Conservation (phyloP, 1,140 invertebrate species). For the Episyrphus balteatus region DNA sequence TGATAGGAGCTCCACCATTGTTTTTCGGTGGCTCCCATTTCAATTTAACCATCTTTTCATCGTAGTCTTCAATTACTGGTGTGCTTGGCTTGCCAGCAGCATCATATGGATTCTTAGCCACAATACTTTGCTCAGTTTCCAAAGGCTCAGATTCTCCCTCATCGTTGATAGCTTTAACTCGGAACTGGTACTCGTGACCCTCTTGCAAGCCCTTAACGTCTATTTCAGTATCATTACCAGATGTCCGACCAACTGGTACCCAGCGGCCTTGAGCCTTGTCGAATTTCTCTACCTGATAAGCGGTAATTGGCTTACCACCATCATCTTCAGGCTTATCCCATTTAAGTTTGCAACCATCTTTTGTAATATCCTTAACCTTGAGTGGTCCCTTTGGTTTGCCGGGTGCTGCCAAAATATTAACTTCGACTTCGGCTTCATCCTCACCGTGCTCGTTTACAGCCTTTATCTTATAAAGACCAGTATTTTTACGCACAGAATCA, state of each 20-base stretch:
- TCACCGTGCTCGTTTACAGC: slow-evolving; percentile 86
- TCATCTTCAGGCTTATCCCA: slow-evolving; percentile 98
- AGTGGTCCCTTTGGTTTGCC: slow-evolving; percentile 81
- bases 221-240: slow-evolving; percentile 66
- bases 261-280: slow-evolving; percentile 88
- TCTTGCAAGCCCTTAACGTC: slow-evolving; percentile 85
- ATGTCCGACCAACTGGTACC: slow-evolving; percentile 78
- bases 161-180: slow-evolving; percentile 95
- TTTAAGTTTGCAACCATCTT: slow-evolving; percentile 72
- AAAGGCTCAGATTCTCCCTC: slow-evolving; percentile 95
- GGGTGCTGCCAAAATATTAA: slow-evolving; percentile 77
- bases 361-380: slow-evolving; percentile 87
- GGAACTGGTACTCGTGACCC: slow-evolving; percentile 92
- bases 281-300: slow-evolving; percentile 94
- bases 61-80: slow-evolving; percentile 86
- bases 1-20: slow-evolving; percentile 89
- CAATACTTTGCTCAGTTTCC: slow-evolving; percentile 66
- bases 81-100: slow-evolving; percentile 76
- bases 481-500: slow-evolving; percentile 71
- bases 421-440: slow-evolving; percentile 88
- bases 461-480: slow-evolving; percentile 81
- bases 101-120: slow-evolving; percentile 46
- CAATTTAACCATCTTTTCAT: slow-evolving; percentile 82
- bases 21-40: slow-evolving; percentile 86
- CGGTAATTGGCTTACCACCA: slow-evolving; percentile 89